Evolutionary conservation across 1,140 invertebrate genomes (phyloP).

Genomic region (Ceratina calcarata): DNA sequence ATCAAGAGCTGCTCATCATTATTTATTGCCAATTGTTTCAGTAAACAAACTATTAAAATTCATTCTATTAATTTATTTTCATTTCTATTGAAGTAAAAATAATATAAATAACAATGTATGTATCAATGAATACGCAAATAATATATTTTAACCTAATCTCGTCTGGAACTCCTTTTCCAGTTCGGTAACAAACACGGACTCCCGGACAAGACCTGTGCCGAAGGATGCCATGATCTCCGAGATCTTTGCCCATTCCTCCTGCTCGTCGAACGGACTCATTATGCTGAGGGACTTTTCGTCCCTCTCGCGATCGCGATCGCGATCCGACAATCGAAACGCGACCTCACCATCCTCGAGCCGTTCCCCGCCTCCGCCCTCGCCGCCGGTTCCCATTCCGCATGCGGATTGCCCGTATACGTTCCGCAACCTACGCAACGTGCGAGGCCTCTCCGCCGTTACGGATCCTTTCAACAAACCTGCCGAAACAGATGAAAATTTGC

Average conservation of each 20-base stretch:
- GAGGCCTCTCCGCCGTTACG: slow-evolving; percentile 87
- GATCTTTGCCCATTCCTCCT: slow-evolving; percentile 97
- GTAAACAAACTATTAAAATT: too few species aligned
- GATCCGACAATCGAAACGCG: slow-evolving; percentile 66
- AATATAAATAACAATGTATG: background rate
- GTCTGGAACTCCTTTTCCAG: slow-evolving; percentile 91
- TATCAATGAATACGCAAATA: background rate
- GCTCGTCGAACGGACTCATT: slow-evolving; percentile 94
- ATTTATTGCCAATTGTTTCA: too few species aligned
- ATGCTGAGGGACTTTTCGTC: slow-evolving; percentile 86
- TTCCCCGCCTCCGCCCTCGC: slow-evolving; percentile 70
- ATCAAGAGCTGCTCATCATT: background rate
- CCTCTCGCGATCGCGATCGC: slow-evolving; percentile 75
- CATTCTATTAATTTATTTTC: too few species aligned
- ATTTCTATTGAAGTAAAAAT: too few species aligned
- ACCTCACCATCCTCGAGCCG: slow-evolving; percentile 65
- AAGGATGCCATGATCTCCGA: slow-evolving; percentile 96
- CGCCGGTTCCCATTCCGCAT: slow-evolving; percentile 75
- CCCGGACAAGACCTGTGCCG: slow-evolving; percentile 88
- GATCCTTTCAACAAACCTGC: slow-evolving; percentile 89
- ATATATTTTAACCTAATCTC: slow-evolving; percentile 80
- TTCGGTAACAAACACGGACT: slow-evolving; percentile 91
- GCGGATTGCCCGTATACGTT: slow-evolving; percentile 79
- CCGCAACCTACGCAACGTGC: slow-evolving; percentile 85
- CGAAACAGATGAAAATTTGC: background rate